Percentiles rank a stretch among this genome's conserved stretches.
These are phyloP conservation scores for Bellardia bayeri DNA, from an alignment of 2,888 invertebrate species.

Conservation along the genomic window DNA sequence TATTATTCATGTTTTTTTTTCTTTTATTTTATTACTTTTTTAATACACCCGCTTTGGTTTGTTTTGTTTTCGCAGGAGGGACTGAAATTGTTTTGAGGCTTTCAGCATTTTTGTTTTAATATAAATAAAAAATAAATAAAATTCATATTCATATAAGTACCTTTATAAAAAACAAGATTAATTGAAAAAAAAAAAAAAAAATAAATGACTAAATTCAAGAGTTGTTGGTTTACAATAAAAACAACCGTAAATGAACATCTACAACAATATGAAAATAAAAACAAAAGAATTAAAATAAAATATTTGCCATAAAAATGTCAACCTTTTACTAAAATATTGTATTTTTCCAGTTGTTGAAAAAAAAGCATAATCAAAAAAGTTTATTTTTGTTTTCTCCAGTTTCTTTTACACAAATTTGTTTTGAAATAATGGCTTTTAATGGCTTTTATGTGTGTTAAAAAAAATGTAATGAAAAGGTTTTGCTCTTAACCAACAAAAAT, in stretches of 20 bases:
- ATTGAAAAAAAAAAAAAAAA: slow-evolving; percentile 45
- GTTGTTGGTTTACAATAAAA: slow-evolving; percentile 12
- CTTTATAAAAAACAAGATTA: slow-evolving; percentile 52
- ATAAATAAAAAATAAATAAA: background rate
- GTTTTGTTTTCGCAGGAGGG: background rate
- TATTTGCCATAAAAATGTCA: slow-evolving; percentile 75
- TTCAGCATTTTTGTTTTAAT: background rate
- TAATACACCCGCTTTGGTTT: slow-evolving; percentile 44
- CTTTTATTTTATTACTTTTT: slow-evolving; percentile 49
- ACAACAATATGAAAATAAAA: slow-evolving; percentile 46
- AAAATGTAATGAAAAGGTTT: background rate
- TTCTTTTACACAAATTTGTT: too few species aligned
- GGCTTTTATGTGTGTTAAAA: background rate
- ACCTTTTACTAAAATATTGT: slow-evolving; percentile 60
- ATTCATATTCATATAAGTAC: background rate
- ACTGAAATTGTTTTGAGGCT: slow-evolving; percentile 22
- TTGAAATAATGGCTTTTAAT: background rate
- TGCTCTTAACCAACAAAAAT: background rate
- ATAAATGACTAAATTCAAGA: slow-evolving; percentile 30
- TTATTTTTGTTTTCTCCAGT: too few species aligned
- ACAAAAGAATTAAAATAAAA: slow-evolving; percentile 69
- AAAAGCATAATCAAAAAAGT: too few species aligned
- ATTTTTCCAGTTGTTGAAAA: background rate
- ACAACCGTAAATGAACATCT: slow-evolving; percentile 56
- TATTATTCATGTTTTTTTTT: slow-evolving; percentile 29